Evolutionary conservation across 2,113 vertebrate species (phyloP).

Genomic region (Rhizomys pruinosus): DNA sequence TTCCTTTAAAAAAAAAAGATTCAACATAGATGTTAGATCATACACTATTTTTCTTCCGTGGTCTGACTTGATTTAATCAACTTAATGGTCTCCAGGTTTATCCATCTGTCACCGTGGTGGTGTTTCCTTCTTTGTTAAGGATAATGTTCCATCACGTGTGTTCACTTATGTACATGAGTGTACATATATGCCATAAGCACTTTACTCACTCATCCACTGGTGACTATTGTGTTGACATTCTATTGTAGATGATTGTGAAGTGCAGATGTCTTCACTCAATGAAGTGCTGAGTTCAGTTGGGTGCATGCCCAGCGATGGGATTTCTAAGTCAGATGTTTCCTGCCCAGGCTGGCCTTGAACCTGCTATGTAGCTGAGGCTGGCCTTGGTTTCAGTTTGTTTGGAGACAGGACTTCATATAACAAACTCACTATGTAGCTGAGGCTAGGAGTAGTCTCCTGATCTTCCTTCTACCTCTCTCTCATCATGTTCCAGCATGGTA

Average conservation of each 20-base stretch:
- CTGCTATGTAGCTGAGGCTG: background rate
- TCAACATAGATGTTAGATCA: background rate
- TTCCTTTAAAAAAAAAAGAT: background rate
- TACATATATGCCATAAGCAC: no score
- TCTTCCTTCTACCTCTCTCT: no score
- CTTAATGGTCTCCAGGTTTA: no score
- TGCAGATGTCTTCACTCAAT: rapidly evolving
- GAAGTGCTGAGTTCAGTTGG: background rate
- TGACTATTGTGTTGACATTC: no score
- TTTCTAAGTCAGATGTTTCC: no score
- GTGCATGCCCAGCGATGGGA: no score
- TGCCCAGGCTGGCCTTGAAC: background rate
- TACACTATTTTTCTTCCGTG: background rate
- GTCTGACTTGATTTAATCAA: background rate
- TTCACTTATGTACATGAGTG: no score
- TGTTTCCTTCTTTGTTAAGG: background rate
- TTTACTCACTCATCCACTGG: no score
- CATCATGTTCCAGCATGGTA: rapidly evolving
- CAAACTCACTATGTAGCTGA: background rate
- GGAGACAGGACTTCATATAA: background rate
- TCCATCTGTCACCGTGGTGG: background rate
- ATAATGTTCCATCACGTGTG: background rate
- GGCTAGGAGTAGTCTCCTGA: background rate
- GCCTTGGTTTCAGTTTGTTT: background rate
- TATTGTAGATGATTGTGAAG: no score